phyloP scores from a whole-genome alignment of 2,113 vertebrate species.

The Solenodon paradoxus region DNA sequence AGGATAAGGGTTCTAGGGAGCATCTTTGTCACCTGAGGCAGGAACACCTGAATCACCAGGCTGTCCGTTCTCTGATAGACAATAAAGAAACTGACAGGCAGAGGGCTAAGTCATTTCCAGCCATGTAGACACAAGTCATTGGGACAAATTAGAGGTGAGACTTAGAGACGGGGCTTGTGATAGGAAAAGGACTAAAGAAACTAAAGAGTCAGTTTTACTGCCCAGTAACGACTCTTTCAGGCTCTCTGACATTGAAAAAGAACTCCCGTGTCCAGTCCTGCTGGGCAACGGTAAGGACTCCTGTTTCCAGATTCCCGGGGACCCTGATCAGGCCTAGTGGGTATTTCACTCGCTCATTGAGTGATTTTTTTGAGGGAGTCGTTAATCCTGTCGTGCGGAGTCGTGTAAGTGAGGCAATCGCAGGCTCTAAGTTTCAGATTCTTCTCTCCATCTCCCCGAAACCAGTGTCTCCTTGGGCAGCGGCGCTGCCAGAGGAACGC shows the following conservation, averaged over 20 bases:
- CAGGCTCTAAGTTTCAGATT: neutral
- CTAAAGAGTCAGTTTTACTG: neutral
- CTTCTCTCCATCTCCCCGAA: too few relatives aligned
- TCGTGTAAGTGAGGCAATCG: neutral
- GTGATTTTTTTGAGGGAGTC: neutral
- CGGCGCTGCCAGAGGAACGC: too few relatives aligned
- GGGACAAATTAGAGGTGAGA: neutral
- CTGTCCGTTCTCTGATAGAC: neutral
- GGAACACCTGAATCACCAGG: neutral
- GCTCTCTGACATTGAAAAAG: neutral
- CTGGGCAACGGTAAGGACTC: fast-evolving
- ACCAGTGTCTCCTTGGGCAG: neutral
- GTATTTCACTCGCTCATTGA: neutral
- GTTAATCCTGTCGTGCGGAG: too few relatives aligned
- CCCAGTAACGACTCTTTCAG: neutral
- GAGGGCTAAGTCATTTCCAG: neutral
- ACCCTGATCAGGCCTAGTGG: fast-evolving
- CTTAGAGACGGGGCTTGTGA: neutral
- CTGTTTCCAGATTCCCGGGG: neutral
- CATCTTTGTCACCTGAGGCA: neutral
- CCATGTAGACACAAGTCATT: neutral
- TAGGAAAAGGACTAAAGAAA: neutral
- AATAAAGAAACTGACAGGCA: neutral
- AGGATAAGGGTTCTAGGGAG: neutral
- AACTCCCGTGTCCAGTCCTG: fast-evolving